Conservation (phyloP, 2,888 invertebrate genomes). For the Lypha dubia region DNA sequence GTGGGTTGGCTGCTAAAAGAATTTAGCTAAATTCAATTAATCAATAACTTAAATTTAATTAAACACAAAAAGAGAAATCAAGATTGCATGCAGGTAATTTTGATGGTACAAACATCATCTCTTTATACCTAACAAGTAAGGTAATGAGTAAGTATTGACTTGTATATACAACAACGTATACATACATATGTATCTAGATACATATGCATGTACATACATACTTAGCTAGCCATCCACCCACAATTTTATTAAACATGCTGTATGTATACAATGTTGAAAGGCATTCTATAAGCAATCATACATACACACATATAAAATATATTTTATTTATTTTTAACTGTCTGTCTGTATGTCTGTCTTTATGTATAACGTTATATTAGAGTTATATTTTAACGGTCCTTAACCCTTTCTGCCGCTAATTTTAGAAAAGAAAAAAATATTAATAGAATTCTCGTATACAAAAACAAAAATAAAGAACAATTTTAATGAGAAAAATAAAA, state of each 20-base stretch:
- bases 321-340: slow-evolving; percentile 48
- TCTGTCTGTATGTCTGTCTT: slow-evolving; percentile 55
- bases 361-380: slow-evolving; percentile 41
- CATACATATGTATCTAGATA: too few species aligned
- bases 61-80: not conserved
- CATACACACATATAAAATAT: not conserved
- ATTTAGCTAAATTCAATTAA: slow-evolving; percentile 54
- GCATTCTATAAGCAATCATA: not conserved
- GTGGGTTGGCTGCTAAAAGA: not conserved
- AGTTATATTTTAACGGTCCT: slow-evolving; percentile 60
- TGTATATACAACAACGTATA: not conserved
- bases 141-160: slow-evolving; percentile 2
- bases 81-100: not conserved
- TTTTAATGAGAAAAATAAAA: slow-evolving; percentile 38
- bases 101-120: not conserved
- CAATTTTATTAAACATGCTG: slow-evolving; percentile 4
- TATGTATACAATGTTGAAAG: not conserved
- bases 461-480: slow-evolving; percentile 15
- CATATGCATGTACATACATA: too few species aligned
- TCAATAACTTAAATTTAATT: slow-evolving; percentile 60
- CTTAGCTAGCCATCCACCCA: not conserved
- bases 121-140: too few species aligned
- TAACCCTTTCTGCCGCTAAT: slow-evolving; percentile 68
- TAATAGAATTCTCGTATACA: slow-evolving; percentile 49
- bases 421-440: slow-evolving; percentile 24